These are phyloP conservation scores for Tortricodes alternella DNA, from an alignment of 2,888 invertebrate genomes.

Conservation along the genomic window DNA sequence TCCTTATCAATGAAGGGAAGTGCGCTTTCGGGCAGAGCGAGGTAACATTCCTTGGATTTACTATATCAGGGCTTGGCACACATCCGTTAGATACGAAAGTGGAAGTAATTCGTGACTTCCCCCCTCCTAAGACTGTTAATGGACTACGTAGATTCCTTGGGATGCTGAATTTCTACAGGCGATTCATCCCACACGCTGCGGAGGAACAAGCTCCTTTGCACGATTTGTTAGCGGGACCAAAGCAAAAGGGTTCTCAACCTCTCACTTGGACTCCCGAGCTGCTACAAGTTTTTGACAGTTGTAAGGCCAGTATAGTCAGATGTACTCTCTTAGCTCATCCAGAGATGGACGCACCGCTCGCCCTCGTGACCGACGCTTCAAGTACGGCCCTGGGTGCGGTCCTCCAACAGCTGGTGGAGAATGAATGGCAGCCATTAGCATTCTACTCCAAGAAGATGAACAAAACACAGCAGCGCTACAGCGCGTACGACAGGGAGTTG, in stretches of 20 bases:
- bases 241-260: constrained; percentile 34
- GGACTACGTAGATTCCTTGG: constrained; percentile 31
- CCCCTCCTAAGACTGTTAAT: constrained; percentile 19
- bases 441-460: constrained; percentile 52
- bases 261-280: constrained; percentile 32
- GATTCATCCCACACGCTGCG: constrained; percentile 46
- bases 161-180: constrained; percentile 37
- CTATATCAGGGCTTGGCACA: constrained; percentile 38
- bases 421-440: constrained; percentile 47
- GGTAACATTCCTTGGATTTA: constrained; percentile 35
- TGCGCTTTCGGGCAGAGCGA: constrained; percentile 2
- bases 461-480: constrained; percentile 44
- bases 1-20: background rate
- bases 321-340: constrained; percentile 45
- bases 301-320: constrained; percentile 35
- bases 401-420: constrained; percentile 44
- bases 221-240: constrained; percentile 31
- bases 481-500: constrained; percentile 55
- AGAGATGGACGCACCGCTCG: constrained; percentile 35
- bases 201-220: constrained; percentile 39
- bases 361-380: constrained; percentile 49
- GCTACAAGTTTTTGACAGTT: constrained; percentile 37
- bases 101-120: constrained; percentile 31
- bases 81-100: constrained; percentile 44
- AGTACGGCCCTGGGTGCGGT: constrained; percentile 48